A percentile compares a stretch with the other conserved stretches of the same genome.
phyloP scores from a whole-genome alignment of 53 echinoderm and acorn worm genomes.

The Stichopus horrens region DNA sequence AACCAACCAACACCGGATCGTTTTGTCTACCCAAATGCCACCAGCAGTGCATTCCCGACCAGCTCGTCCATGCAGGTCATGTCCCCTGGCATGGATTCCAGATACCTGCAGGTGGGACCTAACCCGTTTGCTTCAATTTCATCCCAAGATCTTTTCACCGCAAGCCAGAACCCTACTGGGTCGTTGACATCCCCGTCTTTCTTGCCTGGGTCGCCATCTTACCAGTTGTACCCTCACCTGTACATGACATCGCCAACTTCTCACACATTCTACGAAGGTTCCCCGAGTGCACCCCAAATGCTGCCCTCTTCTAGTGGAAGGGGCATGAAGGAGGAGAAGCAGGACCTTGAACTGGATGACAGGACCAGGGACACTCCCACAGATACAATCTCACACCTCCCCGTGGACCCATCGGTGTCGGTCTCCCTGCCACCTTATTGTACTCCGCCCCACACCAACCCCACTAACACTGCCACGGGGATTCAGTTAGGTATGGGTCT shows the following conservation, averaged over 20 bases:
- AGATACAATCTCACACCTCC: slow-evolving; percentile 57
- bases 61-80: slow-evolving; percentile 65
- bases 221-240: slow-evolving; percentile 91
- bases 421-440: slow-evolving; percentile 61
- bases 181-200: slow-evolving; percentile 84
- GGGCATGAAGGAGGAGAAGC: slow-evolving; percentile 56
- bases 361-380: slow-evolving; percentile 49
- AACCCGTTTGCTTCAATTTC: slow-evolving; percentile 72
- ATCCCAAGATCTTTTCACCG: slow-evolving; percentile 69
- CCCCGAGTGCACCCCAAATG: slow-evolving; percentile 61
- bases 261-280: slow-evolving; percentile 61
- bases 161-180: slow-evolving; percentile 54
- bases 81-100: slow-evolving; percentile 65
- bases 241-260: slow-evolving; percentile 89
- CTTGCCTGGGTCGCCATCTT: slow-evolving; percentile 81
- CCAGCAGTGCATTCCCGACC: slow-evolving; percentile 47
- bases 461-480: slow-evolving; percentile 48
- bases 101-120: slow-evolving; percentile 74
- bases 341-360: slow-evolving; percentile 58
- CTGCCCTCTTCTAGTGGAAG: slow-evolving; percentile 61
- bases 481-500: slow-evolving; percentile 53
- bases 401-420: slow-evolving; percentile 50
- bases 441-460: slow-evolving; percentile 54
- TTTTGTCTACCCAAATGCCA: slow-evolving; percentile 74
- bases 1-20: slow-evolving; percentile 51